phyloP scores from a whole-genome alignment of 2,797 vertebrate species.

The Thalassophryne amazonica region DNA sequence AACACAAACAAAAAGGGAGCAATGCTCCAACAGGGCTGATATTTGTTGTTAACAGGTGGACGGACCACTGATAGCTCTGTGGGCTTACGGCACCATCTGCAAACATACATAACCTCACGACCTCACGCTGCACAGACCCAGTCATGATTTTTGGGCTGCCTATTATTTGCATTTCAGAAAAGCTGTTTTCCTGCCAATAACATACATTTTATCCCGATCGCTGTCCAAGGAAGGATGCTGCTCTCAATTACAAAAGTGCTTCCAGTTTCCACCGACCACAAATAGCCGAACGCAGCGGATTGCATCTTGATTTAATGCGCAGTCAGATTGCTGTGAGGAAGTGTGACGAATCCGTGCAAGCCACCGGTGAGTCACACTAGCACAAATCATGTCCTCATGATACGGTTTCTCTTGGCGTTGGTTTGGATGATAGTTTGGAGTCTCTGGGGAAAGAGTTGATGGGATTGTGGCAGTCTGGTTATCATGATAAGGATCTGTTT shows the following conservation, averaged over 20 bases:
- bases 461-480: not conserved
- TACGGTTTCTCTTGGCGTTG: constrained; percentile 24
- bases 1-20: constrained; percentile 14
- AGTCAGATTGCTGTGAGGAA: constrained; percentile 42
- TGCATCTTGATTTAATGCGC: constrained; percentile 57
- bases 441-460: constrained; percentile 6
- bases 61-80: constrained; percentile 1
- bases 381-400: constrained; percentile 24
- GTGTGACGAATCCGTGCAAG: constrained; percentile 54
- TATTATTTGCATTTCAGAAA: not conserved
- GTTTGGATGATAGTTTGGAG: constrained; percentile 15
- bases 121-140: constrained; percentile 22
- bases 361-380: constrained; percentile 46
- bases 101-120: not conserved
- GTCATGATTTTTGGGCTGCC: not conserved
- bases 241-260: not conserved
- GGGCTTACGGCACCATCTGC: not conserved
- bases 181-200: not conserved
- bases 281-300: constrained; percentile 22
- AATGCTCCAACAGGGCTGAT: constrained; percentile 1
- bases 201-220: not conserved
- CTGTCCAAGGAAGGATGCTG: too few species aligned
- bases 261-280: constrained; percentile 23
- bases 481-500: constrained; percentile 12
- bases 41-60: constrained; percentile 26